Evolutionary conservation across 1,140 invertebrate species (phyloP).

Genomic region (Papilio aristodemus): DNA sequence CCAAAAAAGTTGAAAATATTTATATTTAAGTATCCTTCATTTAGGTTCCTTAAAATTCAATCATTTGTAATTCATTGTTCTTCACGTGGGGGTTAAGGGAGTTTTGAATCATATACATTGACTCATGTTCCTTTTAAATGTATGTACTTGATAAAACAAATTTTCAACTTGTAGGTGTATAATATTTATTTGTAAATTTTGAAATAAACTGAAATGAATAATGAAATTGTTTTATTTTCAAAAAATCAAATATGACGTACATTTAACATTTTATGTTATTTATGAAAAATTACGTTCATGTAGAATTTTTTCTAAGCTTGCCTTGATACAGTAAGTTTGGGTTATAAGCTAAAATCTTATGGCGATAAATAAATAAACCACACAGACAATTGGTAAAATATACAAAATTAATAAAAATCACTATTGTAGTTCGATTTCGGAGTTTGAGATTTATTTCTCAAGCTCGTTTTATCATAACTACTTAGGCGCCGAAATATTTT

Average conservation of each 20-base stretch:
- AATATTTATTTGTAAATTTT: constrained; percentile 52
- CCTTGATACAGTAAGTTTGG: not conserved
- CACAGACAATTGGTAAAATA: too few species aligned
- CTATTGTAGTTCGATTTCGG: too few species aligned
- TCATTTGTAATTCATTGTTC: not conserved
- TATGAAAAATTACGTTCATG: too few species aligned
- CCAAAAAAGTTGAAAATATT: constrained; percentile 15
- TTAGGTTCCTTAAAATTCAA: not conserved
- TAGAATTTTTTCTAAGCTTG: too few species aligned
- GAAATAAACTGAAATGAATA: constrained; percentile 46
- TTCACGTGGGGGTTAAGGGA: not conserved
- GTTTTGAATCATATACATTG: constrained; percentile 26
- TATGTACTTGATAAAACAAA: constrained; percentile 38
- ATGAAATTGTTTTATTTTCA: constrained; percentile 27
- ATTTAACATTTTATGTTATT: too few species aligned
- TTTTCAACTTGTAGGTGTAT: constrained; percentile 40
- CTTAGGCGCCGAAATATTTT: too few species aligned
- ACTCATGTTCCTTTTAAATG: constrained; percentile 37
- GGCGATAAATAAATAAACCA: too few species aligned
- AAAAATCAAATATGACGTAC: not conserved
- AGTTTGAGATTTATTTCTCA: too few species aligned
- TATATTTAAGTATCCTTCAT: not conserved
- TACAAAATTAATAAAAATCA: too few species aligned
- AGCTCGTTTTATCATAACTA: too few species aligned
- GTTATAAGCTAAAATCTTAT: too few species aligned